Base-by-base conservation (phyloP, 2,113 vertebrate genomes). In the Megaceryle torquata region DNA sequence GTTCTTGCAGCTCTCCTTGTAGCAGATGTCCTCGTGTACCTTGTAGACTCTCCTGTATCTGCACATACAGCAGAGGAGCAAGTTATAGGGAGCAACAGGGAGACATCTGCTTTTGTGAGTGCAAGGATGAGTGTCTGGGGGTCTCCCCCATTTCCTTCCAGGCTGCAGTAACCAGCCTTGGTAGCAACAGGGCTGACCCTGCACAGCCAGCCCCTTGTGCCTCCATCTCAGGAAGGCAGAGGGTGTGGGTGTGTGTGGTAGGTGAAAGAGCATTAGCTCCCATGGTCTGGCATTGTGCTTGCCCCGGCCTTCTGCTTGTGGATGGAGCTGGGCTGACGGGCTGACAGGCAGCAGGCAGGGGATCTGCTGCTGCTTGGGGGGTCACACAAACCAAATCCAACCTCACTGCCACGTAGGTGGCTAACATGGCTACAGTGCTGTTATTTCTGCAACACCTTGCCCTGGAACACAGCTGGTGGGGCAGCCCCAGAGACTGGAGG, bases 1-100 rank as follows among this genome's bases (percentile, higher is more conserved):
- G n/a, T 98, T 97, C 91, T 99, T 97, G 65, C 99, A 99, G 94
- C 98, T 98, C 97, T 99, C 99, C 92, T 98, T 98, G 97, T 99
- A 99, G 97, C 99, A 99, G 96, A 99, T 51, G 46, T 99, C 99
- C 88, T 98, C 98, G 91, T 99, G 99, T 51, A 99, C 98, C 97
- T 98, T 99, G 98, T 99, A 99, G 41, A 98, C 97, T 92, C 98
- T 97, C 95, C 98, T 99, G 88, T 99, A 99, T 98, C 99, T 99
- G 97, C n/a, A 25, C 41, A 93, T 65, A 89, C 26, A 91, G 75
- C 87, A 92, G 84, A 95, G 70, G n/a, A 0, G 1, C 6, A 1
- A 57, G n/a, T 46, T 83, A 60, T 10, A 53, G 43, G 56, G 65
- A 83, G 3, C 33, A 31, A 50, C 28, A 35, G 50, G 64, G 37